These are phyloP conservation scores for Halichoerus grypus DNA, from an alignment of 2,113 vertebrate genomes.

Conservation along the genomic window DNA sequence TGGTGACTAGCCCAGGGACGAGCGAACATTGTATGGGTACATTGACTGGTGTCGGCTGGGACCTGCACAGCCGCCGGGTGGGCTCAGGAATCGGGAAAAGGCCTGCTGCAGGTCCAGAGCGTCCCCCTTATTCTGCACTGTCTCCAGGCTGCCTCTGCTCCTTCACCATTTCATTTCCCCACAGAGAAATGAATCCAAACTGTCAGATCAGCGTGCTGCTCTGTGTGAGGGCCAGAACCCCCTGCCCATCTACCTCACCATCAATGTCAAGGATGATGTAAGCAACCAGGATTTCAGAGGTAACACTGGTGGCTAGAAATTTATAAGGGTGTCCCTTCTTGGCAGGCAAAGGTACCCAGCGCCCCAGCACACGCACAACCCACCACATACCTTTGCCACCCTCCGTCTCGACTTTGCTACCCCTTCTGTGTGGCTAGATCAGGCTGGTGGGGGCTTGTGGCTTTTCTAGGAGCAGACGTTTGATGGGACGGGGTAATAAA, in stretches of 20 bases:
- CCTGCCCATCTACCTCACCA: conserved; percentile 91
- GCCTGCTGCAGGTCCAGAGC: not conserved
- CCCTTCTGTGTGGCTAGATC: not conserved
- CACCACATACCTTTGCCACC: not conserved
- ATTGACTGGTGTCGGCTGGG: not conserved
- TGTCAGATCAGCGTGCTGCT: conserved; percentile 89
- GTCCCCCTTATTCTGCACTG: not conserved
- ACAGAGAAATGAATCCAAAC: conserved; percentile 87
- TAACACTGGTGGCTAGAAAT: conserved; percentile 76
- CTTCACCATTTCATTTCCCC: conserved; percentile 64
- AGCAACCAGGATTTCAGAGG: conserved; percentile 89
- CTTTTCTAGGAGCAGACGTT: not conserved
- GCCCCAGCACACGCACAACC: not conserved
- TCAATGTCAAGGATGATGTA: conserved; percentile 90
- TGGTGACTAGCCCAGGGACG: not conserved
- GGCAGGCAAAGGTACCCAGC: not conserved
- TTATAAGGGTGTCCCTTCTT: not conserved
- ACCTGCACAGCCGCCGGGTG: not conserved
- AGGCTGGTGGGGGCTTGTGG: rapidly evolving
- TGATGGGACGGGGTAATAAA: not conserved
- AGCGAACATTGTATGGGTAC: rapidly evolving
- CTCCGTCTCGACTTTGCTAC: not conserved
- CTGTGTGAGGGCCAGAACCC: conserved; percentile 91
- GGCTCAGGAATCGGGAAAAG: not conserved
- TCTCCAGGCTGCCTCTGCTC: not conserved